These are phyloP conservation scores for Elysia crispata DNA, from an alignment of 2,888 invertebrate species.

Conservation along the genomic window DNA sequence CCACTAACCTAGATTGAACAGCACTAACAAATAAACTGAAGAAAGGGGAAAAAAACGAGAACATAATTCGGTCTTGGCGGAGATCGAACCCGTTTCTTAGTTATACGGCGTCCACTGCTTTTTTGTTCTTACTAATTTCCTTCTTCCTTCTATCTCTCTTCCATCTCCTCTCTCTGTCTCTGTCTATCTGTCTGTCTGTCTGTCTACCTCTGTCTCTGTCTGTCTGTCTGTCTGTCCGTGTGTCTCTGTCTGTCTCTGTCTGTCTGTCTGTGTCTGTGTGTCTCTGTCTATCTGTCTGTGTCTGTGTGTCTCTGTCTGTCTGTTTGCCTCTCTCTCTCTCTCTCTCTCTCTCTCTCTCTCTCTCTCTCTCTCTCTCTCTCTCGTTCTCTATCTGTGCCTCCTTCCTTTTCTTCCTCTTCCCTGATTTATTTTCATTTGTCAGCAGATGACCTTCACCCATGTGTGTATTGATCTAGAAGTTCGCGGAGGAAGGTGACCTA, in stretches of 20 bases:
- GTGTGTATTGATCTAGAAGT: no score
- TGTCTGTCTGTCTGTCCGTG: no score
- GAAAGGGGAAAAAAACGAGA: no score
- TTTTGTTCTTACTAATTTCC: background rate
- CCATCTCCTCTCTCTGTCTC: no score
- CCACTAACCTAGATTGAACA: no score
- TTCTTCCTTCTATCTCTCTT: background rate
- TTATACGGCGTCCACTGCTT: no score
- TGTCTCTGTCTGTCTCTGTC: conserved; percentile 2
- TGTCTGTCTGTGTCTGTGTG: conserved; percentile 5
- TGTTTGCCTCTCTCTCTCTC: conserved; percentile 20
- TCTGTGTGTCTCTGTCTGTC: background rate
- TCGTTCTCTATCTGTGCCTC: background rate
- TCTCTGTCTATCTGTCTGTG: background rate
- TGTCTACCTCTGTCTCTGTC: no score
- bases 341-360: conserved; percentile 38
- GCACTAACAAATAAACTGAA: no score
- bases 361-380: conserved; percentile 30
- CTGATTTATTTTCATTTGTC: background rate
- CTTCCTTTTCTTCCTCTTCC: background rate
- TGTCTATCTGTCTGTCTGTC: background rate
- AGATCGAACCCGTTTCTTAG: no score
- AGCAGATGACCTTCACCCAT: no score
- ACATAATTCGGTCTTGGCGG: no score
- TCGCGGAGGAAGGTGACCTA: no score